Base-by-base conservation (phyloP, 2,113 vertebrate genomes). In the Python bivittatus region DNA sequence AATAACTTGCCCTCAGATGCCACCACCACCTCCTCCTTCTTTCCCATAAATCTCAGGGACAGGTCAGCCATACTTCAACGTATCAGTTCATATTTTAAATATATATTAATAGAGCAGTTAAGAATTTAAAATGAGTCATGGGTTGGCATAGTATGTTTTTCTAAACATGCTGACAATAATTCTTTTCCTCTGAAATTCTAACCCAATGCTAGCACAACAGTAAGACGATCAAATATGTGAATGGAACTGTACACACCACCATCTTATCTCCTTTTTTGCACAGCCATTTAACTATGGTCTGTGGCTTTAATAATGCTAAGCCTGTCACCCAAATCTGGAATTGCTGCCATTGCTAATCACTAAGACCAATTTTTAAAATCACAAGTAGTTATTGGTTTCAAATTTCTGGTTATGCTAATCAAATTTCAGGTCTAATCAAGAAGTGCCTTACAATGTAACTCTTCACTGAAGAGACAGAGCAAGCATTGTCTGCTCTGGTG, bases 1-100 rank as follows among this genome's bases (percentile, higher is more conserved):
- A 33, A 85, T 25, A 54, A 1, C 1, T 7, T 17, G 7, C 0
- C 0, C 7, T 3, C 17, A 92, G 61, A n/a, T 64, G 6, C 20
- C 12, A 58, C n/a, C 87, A 53, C 58, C 42, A 33, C 48, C 48
- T 48, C 48, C 48, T 6, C 48, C 7, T 48, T 6, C 27, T 56
- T 1, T 79, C 33, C 54, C 25, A 56, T 54, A 56, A 91, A 54
- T 20, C 15, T 38, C 79, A 61, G 52, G 42, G 48, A 88, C 7
- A 88, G 42, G 3, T 84, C 29, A 93, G 52, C 48, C 87, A 12
- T 52, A 54, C 12, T 54, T 89, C 4, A 84, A 25, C 23, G n/a
- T 53, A 64, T 27, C 22, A 17, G 33, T 57, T 61, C 0, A 0
- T 11, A 33, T 29, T 56, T 83, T 5, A n/a, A 86, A n/a, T 58